phyloP scores from a whole-genome alignment of 2,888 invertebrate genomes.

The Lithosia quadra region DNA sequence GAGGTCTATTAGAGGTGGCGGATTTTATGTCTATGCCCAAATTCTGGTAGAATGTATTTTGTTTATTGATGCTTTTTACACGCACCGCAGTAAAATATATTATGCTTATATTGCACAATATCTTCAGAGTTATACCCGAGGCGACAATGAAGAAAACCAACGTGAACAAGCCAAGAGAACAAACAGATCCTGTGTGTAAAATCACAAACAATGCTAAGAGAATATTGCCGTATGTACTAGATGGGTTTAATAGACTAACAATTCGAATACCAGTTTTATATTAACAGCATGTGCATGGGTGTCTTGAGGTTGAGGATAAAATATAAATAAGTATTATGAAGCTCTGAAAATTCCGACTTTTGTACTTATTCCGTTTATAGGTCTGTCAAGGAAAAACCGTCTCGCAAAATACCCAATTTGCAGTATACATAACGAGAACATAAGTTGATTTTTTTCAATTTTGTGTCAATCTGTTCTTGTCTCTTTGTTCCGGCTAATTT shows the following conservation, averaged over 20 bases:
- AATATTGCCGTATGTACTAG: slow-evolving; percentile 70
- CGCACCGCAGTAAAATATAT: slow-evolving; percentile 45
- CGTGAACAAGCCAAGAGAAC: slow-evolving; percentile 60
- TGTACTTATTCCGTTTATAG: not conserved
- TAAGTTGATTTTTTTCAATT: no score
- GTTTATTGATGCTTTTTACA: slow-evolving; percentile 28
- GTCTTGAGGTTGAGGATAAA: not conserved
- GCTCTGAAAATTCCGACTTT: not conserved
- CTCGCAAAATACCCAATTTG: not conserved
- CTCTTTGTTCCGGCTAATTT: no score
- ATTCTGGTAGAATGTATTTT: not conserved
- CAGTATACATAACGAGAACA: no score
- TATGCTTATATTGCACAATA: slow-evolving; percentile 62
- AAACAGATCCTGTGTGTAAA: slow-evolving; percentile 68
- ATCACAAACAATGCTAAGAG: slow-evolving; percentile 67
- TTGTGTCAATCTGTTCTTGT: no score
- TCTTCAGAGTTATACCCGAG: slow-evolving; percentile 75
- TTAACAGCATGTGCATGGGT: slow-evolving; percentile 52
- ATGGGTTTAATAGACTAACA: slow-evolving; percentile 58
- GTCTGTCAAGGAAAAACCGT: not conserved
- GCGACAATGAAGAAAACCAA: slow-evolving; percentile 66
- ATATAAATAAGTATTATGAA: not conserved
- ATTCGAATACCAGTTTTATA: slow-evolving; percentile 27
- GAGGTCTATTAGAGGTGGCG: slow-evolving; percentile 38
- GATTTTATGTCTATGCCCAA: slow-evolving; percentile 21